Evolutionary conservation across 2,888 invertebrate genomes (phyloP), one percentile per base, ranked within the genome.

Genomic region (Ormyrus thymus): DNA sequence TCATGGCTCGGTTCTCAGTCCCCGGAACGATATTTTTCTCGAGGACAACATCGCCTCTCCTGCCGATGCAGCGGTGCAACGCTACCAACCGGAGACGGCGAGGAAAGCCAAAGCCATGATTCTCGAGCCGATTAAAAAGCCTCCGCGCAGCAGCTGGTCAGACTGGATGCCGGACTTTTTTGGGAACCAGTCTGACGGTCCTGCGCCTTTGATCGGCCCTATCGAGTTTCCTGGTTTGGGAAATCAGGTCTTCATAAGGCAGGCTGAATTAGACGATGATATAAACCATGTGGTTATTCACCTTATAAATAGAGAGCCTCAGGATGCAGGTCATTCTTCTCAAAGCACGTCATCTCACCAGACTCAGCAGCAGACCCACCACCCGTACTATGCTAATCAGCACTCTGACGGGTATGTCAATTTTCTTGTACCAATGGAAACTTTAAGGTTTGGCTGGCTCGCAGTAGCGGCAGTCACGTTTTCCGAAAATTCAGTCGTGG

Each of bases 121-220:
- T 65, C 81, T 83, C 84, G 84, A 79, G 83, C 86, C 81, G 74
- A 80, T 83, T 65, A 69, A 78, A 68, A 83, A 82, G 29, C 59
- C 50, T 7, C 58, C 15, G 3, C 7, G 48, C 15, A 69, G 59
- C 48, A 77, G 65, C 29, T 77, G 64, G 77, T 11, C 59, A 6
- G 71, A 77, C 8, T 80, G 80, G 80, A 9, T 84, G 0, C 74
- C 86, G 1, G 85, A 86, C 58, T 84, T 85, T 70, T 75, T 87
- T 1, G n/a, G 82, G 1, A 81, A 85, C 1, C 77, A 83, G 5
- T 81, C 83, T 0, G 15, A 81, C 4, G 80, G 74, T 7, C 48
- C 78, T 2, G 85, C 84, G 0, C 83, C 84, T 6, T 66, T 86
- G 9, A 84, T 88, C 6, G 87, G 88, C 0, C 87, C 88, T 0